Percentiles rank a stretch among this genome's conserved stretches.
Evolutionary conservation across 2,113 vertebrate genomes (phyloP).

Genomic region (Gracilinanus agilis): DNA sequence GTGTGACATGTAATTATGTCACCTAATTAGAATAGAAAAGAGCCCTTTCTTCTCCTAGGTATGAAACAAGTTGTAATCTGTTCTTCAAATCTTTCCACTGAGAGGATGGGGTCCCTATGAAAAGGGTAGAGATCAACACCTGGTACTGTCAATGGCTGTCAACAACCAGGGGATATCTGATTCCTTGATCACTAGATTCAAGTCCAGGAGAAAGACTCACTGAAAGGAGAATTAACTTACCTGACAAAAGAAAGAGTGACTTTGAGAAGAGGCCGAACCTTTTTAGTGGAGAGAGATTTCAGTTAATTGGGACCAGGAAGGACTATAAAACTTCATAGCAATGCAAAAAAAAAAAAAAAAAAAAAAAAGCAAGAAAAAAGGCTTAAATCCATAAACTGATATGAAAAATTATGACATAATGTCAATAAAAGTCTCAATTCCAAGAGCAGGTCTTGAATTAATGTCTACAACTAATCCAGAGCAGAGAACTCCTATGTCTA

Average conservation of each 20-base stretch:
- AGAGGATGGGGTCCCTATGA: neutral
- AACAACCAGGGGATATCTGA: neutral
- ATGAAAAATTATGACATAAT: neutral
- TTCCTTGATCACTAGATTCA: neutral
- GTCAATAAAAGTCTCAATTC: neutral
- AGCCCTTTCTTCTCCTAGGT: slow-evolving; percentile 61
- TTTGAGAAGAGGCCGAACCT: neutral
- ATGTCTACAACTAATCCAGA: neutral
- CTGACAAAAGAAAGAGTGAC: neutral
- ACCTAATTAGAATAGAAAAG: slow-evolving; percentile 68
- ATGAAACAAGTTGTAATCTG: slow-evolving; percentile 66
- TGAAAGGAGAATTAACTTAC: neutral
- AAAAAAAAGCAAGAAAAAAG: too few relatives aligned
- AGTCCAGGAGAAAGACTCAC: neutral
- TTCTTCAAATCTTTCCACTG: slow-evolving; percentile 30
- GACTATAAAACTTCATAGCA: neutral
- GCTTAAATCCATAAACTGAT: neutral
- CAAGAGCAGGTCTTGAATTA: neutral
- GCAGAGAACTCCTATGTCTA: neutral
- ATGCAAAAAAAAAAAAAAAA: neutral
- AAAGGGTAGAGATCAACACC: neutral
- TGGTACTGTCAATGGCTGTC: neutral
- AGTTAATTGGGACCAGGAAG: neutral
- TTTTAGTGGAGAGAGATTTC: neutral
- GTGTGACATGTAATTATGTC: slow-evolving; percentile 75